Evolutionary conservation across 2,113 vertebrate genomes (phyloP), one percentile per base, ranked within the genome.

Genomic region (Emydura subglobosa): DNA sequence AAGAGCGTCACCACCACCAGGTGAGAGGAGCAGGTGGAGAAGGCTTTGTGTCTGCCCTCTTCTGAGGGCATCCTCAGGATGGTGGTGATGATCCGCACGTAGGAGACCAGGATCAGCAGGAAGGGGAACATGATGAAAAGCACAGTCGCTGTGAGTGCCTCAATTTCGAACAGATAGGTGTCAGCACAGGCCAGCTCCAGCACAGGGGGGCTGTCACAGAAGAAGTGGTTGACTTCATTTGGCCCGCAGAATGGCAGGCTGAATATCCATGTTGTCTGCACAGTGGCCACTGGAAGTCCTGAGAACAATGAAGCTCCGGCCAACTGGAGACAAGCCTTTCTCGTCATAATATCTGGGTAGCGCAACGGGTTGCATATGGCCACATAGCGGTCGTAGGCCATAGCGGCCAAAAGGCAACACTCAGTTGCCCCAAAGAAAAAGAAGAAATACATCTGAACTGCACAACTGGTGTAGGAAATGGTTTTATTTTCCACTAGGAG

Each of bases 21-120:
- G 57, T 97, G 97, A 83, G 97, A 98, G 47, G 96, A 98, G 42
- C 97, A 98, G 54, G 97, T 97, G 14, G 97, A 97, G 89, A 98
- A 97, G n/a, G 94, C 94, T 81, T 97, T 97, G 47, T 5, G 85
- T 44, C 95, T 96, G 7, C 95, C 96, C 68, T 98, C 93, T 24
- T 85, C 87, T n/a, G 95, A 97, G 2, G 95, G 88, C 95, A 97
- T 97, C 82, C 82, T 96, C 55, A 97, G 92, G 79, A 97, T 90
- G 9, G 97, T 83, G 55, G 94, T 94, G 86, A 97, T 95, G 65
- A 97, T 97, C 27, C 34, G 76, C 4, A 96, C 74, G 34, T 97
- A 98, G n/a, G 97, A 97, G 42, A 94, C 92, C 79, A 97, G 68
- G 51, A 97, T 97, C 79, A 97, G 44, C 54, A 98, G 87, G 88